Evolutionary conservation across 2,888 invertebrate species (phyloP), one percentile per base, ranked within the genome.

Genomic region (Brachyptera risi): DNA sequence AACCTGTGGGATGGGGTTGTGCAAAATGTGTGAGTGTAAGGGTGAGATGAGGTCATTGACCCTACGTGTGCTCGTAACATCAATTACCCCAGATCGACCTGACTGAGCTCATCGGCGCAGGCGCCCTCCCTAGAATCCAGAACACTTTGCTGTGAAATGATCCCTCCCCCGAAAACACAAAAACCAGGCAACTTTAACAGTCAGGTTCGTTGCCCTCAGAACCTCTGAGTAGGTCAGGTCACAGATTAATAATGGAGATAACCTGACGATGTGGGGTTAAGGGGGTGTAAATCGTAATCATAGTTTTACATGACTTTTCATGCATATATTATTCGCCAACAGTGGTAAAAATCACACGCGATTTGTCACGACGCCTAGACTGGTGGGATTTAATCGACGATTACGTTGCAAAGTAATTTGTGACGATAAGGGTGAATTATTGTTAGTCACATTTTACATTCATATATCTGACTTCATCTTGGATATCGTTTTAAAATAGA

Each of bases 1-100:
- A n/a, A n/a, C n/a, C n/a, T n/a, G n/a, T n/a, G n/a, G 24, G 47
- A 2, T 21, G 24, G 9, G 23, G 47, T 17, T 47, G 24, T 31
- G 11, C 40, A 24, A 4, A 9, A 47, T 47, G 47, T 24, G 47
- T 47, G 47, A 24, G 47, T 13, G 24, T 19, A 17, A n/a, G 44
- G 47, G 47, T 17, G 31, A 5, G 7, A 11, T 37, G 21, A 17
- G 54, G 54, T 21, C 37, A 19, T 37, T 54, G 54, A 54, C 51
- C 51, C 51, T 21, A 21, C 23, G 47, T 24, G 5, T 17, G 7
- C 11, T n/a, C 44, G n/a, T n/a, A 21, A 13, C 54, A 37, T 54
- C 54, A 13, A 47, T 54, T 54, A 54, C 54, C 54, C 54, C 21
- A 54, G 54, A 54, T 54, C 54, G 54, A 37, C 35, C 35, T 51